Base-by-base conservation (phyloP, 2,113 vertebrate genomes). In the Phaethon lepturus region DNA sequence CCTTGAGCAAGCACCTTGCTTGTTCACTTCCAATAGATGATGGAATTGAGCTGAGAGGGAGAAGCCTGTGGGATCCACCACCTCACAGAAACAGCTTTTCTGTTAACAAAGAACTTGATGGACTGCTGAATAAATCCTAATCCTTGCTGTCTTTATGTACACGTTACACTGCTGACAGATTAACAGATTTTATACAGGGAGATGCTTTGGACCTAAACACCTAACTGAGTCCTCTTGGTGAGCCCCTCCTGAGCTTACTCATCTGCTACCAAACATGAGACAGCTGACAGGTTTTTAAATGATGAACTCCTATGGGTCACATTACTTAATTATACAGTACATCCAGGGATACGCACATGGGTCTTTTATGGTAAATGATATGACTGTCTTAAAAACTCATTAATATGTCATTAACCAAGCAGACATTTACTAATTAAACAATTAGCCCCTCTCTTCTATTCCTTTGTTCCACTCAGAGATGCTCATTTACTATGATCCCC, bases 351-450 rank as follows among this genome's bases (percentile, higher is more conserved):
- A 98, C 86, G 93, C 98, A 98, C 98, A 97, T 96, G 98, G 98
- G 97, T 98, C 98, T 98, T 98, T 98, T 97, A 98, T 98, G 97
- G 98, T 98, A 98, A 98, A 98, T 98, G 98, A 98, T 98, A 98
- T 98, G 98, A 98, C 98, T 97, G 97, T 98, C 98, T 98, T 98
- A 98, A 98, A 98, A 98, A 98, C 98, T 98, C 98, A 98, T 98
- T 98, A 98, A 98, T 98, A 98, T 98, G 98, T 98, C 98, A 98
- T 98, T 98, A 98, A 98, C 98, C 98, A 98, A 98, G 98, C 98
- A 98, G 98, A 98, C 98, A 98, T 98, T 98, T 98, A 98, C 98
- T 98, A 98, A 98, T 98, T 98, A 98, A 98, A 98, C 98, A 98
- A 98, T 98, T 98, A 98, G 98, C 98, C 98, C 98, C 98, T 98